Base-by-base conservation (phyloP, 2,797 vertebrate species). In the Menidia menidia region DNA sequence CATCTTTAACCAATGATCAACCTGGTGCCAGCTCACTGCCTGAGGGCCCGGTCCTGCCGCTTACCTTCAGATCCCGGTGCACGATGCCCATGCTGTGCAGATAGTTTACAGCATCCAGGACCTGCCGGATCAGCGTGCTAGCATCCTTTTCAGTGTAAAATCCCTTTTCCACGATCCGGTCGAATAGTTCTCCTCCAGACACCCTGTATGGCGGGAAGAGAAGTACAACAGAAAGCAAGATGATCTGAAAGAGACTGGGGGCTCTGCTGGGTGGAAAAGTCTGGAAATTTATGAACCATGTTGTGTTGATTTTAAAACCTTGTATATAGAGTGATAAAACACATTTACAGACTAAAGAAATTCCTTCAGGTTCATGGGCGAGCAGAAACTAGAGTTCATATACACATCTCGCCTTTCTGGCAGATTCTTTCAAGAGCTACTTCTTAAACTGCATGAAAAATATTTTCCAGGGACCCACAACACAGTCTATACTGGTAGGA, bases 111-210 rank as follows among this genome's bases (percentile, higher is more conserved):
- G 97, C 97, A 6, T 98, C 96, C 87, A 99, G 91, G 35, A 99
- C 97, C 80, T 99, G 97, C 60, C 96, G 94, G 85, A 99, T 99
- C 66, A 99, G 92, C 0, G 96, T 96, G 87, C 97, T 99, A 7
- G 97, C 97, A 0, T 99, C 97, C 77, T 98, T 98, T 88, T 99
- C 97, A 0, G 97, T 99, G 90, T 99, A 99, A 89, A 99, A 99
- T 0, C 97, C 97, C 58, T 98, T 98, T 86, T 99, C 97, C 1
- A 99, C 97, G 0, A 98, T 99, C 18, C 97, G 95, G 85, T 99
- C 97, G 0, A 99, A 99, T 57, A 99, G 88, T 84, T 99, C 97
- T 0, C 97, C 97, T 0, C 97, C 97, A 0, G 97, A 99, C 6
- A 99, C 97, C 18, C 97, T 99, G 88, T 50, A 45, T 48, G 43